Percentiles rank a stretch among this genome's conserved stretches.
Conservation (phyloP, 2,888 invertebrate genomes). For the Saturnia japonica region DNA sequence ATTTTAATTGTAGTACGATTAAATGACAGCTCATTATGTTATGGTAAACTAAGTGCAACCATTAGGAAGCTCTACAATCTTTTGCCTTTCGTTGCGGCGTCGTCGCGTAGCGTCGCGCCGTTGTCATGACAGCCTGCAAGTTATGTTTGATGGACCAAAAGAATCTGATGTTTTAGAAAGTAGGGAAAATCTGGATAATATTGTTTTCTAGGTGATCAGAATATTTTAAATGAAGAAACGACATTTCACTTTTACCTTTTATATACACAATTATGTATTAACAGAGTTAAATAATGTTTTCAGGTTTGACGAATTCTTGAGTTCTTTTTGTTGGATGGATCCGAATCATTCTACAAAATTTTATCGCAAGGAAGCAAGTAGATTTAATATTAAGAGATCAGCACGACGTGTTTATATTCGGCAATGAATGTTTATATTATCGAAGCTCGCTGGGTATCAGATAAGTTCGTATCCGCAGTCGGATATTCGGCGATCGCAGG, state of each 20-base stretch:
- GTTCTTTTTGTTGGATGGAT: background rate
- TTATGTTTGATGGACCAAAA: too few species aligned
- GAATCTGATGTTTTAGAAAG: too few species aligned
- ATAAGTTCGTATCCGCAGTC: slow-evolving; percentile 9
- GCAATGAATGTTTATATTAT: background rate
- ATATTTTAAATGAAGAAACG: background rate
- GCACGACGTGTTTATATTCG: background rate
- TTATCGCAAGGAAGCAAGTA: background rate
- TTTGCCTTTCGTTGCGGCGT: too few species aligned
- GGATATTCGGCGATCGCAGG: slow-evolving; percentile 13
- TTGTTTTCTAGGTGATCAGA: background rate
- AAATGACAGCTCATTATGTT: too few species aligned
- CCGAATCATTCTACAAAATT: background rate
- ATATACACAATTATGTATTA: background rate
- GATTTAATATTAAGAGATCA: background rate
- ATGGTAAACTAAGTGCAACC: too few species aligned
- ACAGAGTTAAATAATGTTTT: too few species aligned
- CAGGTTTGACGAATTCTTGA: too few species aligned
- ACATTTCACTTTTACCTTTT: background rate
- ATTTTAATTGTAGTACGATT: too few species aligned
- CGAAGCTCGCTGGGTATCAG: background rate
- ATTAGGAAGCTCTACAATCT: too few species aligned
- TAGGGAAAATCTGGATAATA: background rate
- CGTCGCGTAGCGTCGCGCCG: too few species aligned
- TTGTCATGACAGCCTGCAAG: too few species aligned